Evolutionary conservation across 2,797 vertebrate species (phyloP).

Genomic region (Pseudopleuronectes americanus): DNA sequence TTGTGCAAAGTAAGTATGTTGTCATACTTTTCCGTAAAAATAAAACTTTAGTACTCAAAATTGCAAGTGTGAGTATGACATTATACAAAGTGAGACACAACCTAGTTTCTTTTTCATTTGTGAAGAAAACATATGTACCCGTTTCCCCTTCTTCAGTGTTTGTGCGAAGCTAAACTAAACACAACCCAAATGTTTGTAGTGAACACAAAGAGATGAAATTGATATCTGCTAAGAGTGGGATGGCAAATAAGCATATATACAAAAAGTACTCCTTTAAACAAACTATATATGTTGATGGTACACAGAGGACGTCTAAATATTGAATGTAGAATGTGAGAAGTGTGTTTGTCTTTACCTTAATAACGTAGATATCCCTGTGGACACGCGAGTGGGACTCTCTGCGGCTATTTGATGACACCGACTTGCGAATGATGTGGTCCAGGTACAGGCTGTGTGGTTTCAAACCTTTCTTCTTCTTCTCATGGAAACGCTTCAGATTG

Average conservation of each 20-base stretch:
- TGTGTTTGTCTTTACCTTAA: slow-evolving; percentile 86
- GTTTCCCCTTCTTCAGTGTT: not conserved
- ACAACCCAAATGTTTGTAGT: not conserved
- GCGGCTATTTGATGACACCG: slow-evolving; percentile 88
- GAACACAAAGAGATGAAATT: not conserved
- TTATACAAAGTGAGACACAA: not conserved
- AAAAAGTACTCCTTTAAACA: not conserved
- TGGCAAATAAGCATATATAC: not conserved
- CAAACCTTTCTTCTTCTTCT: slow-evolving; percentile 96
- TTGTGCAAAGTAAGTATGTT: no score
- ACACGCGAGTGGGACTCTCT: slow-evolving; percentile 90
- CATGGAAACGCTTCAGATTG: slow-evolving; percentile 96
- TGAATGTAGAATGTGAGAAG: not conserved
- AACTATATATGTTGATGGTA: not conserved
- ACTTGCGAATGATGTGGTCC: slow-evolving; percentile 97
- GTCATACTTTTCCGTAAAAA: no score
- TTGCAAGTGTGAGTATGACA: not conserved
- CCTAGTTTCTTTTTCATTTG: not conserved
- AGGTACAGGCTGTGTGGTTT: slow-evolving; percentile 96
- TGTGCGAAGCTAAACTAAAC: not conserved
- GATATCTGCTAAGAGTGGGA: no score
- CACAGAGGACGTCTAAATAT: not conserved
- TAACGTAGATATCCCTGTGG: slow-evolving; percentile 95
- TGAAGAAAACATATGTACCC: not conserved
- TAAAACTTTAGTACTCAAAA: not conserved